A percentile compares a stretch with the other conserved stretches of the same genome.
Evolutionary conservation across 2,888 invertebrate genomes (phyloP).

Genomic region (Epinotia demarniana): DNA sequence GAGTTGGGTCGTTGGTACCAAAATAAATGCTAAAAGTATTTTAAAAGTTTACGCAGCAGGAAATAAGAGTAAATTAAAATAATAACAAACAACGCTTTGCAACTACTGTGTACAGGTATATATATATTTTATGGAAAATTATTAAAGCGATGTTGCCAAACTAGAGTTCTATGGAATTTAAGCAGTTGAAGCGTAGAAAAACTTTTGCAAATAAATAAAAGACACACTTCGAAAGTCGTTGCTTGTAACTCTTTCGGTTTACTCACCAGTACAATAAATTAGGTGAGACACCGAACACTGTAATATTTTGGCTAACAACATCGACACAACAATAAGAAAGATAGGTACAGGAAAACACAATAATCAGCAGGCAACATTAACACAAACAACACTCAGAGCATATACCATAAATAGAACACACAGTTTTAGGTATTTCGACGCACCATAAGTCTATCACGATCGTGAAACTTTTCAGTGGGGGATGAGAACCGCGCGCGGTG

Average conservation of each 20-base stretch:
- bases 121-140: background rate
- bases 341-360: conserved; percentile 36
- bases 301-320: conserved; percentile 41
- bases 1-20: background rate
- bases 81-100: background rate
- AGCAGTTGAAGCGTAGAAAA: background rate
- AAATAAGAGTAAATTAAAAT: background rate
- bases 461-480: conserved; percentile 46
- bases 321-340: conserved; percentile 41
- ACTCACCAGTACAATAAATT: conserved; percentile 34
- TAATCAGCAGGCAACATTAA: conserved; percentile 30
- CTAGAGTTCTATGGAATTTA: background rate
- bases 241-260: conserved; percentile 4
- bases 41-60: background rate
- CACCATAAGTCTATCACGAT: conserved; percentile 33
- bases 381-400: conserved; percentile 35
- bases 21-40: background rate
- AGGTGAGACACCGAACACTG: conserved; percentile 24
- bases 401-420: conserved; percentile 3
- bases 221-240: no score
- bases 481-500: conserved; percentile 3
- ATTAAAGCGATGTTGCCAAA: background rate
- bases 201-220: background rate
- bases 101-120: background rate
- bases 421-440: conserved; percentile 31